These are phyloP conservation scores for Cosmopolites sordidus DNA, from an alignment of 2,888 invertebrate genomes.

Conservation along the genomic window DNA sequence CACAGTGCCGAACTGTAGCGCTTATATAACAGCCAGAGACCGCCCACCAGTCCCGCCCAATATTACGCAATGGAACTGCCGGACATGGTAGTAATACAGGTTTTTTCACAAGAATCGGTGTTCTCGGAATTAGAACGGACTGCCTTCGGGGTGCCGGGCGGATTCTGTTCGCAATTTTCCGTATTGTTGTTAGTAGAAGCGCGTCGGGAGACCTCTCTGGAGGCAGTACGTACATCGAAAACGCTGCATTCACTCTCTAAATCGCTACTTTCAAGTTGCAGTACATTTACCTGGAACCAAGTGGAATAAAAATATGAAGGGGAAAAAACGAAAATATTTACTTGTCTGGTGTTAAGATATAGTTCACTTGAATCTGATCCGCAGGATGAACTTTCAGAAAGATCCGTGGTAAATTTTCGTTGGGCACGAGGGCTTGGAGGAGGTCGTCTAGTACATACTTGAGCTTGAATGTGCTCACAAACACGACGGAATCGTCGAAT, in stretches of 20 bases:
- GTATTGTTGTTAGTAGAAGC: slow-evolving; percentile 55
- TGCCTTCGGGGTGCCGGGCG: slow-evolving; percentile 46
- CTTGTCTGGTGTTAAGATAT: slow-evolving; percentile 46
- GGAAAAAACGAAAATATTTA: slow-evolving; percentile 25
- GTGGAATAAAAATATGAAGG: background rate
- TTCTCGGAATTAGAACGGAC: slow-evolving; percentile 55
- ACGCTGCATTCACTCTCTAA: slow-evolving; percentile 59
- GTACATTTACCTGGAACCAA: slow-evolving; percentile 42
- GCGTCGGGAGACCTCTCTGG: slow-evolving; percentile 41
- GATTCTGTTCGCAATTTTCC: slow-evolving; percentile 38
- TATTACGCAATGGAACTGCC: slow-evolving; percentile 57
- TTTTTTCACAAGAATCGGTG: slow-evolving; percentile 53
- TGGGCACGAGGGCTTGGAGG: slow-evolving; percentile 63
- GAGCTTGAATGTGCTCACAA: slow-evolving; percentile 93
- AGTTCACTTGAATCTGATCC: slow-evolving; percentile 65
- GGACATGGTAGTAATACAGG: slow-evolving; percentile 56
- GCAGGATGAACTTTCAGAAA: slow-evolving; percentile 67
- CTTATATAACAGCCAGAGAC: background rate
- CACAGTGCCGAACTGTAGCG: background rate
- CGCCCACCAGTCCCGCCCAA: slow-evolving; percentile 18
- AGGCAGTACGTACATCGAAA: slow-evolving; percentile 53
- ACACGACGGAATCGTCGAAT: slow-evolving; percentile 91
- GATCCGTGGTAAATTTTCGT: slow-evolving; percentile 61
- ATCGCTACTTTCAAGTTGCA: slow-evolving; percentile 60
- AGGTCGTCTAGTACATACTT: slow-evolving; percentile 54